Evolutionary conservation across 2,113 vertebrate species (phyloP).

Genomic region (Paradoxurus hermaphroditus): DNA sequence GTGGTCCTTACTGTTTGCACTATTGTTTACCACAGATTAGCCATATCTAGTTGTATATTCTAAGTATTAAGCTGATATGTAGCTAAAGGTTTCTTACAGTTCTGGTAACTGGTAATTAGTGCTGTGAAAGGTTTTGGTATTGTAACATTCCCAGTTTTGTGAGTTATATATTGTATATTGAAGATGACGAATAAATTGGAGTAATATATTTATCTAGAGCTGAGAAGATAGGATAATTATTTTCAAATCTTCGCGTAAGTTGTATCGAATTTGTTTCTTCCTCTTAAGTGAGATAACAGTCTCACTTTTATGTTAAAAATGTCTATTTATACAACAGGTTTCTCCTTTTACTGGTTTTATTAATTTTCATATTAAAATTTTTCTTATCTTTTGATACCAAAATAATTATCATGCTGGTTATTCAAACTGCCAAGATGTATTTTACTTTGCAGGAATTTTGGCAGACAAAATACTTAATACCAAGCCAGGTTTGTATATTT

Average conservation of each 20-base stretch:
- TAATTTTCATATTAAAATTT: constrained; percentile 61
- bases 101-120: constrained; percentile 67
- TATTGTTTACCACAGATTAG: constrained; percentile 67
- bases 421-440: constrained; percentile 64
- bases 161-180: constrained; percentile 56
- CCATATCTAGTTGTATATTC: constrained; percentile 45
- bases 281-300: constrained; percentile 13
- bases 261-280: constrained; percentile 36
- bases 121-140: constrained; percentile 57
- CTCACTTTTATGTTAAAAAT: constrained; percentile 54
- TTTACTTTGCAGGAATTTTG: constrained; percentile 67
- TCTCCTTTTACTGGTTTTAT: constrained; percentile 62
- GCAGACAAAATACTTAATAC: constrained; percentile 43
- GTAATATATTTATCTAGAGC: constrained; percentile 72
- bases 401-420: constrained; percentile 52
- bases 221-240: constrained; percentile 62
- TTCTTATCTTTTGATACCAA: constrained; percentile 70
- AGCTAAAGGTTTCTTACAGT: constrained; percentile 59
- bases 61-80: constrained; percentile 65
- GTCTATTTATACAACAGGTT: constrained; percentile 55
- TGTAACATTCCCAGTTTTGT: constrained; percentile 59
- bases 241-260: constrained; percentile 59
- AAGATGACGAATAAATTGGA: constrained; percentile 68
- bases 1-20: constrained; percentile 64
- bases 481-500: constrained; percentile 68